A percentile compares a stretch with the other conserved stretches of the same genome.
Evolutionary conservation across 2,888 invertebrate species (phyloP).

Genomic region (Epiperipatus broadwayi): DNA sequence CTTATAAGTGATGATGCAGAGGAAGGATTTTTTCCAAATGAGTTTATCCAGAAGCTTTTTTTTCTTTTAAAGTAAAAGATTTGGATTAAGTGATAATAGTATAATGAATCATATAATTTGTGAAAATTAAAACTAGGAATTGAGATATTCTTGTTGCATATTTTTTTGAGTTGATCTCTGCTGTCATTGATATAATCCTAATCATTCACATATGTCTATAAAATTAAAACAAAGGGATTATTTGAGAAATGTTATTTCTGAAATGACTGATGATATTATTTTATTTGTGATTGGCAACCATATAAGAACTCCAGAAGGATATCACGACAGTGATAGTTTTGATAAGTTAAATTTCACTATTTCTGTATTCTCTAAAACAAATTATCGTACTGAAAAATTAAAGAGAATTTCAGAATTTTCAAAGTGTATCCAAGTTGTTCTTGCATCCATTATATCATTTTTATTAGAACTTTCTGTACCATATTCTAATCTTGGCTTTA

Average conservation of each 20-base stretch:
- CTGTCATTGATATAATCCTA: conserved; percentile 81
- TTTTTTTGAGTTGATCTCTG: conserved; percentile 95
- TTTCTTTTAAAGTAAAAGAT: conserved; percentile 92
- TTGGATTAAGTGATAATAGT: conserved; percentile 77
- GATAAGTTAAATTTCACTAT: too few relatives aligned
- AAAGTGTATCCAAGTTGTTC: conserved; percentile 53
- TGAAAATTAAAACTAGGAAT: conserved; percentile 42
- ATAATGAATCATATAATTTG: conserved; percentile 38
- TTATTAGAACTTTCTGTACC: conserved; percentile 67
- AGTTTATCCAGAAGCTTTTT: conserved; percentile 56
- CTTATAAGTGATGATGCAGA: conserved; percentile 95
- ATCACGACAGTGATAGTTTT: too few relatives aligned
- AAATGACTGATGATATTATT: too few relatives aligned
- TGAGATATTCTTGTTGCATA: conserved; percentile 82
- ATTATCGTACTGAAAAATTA: too few relatives aligned
- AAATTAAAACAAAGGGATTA: conserved; percentile 71
- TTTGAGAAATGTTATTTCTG: too few relatives aligned
- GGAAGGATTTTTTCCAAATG: conserved; percentile 57
- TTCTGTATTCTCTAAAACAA: too few relatives aligned
- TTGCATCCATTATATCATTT: conserved; percentile 74
- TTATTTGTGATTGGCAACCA: too few relatives aligned
- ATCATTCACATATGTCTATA: conserved; percentile 74
- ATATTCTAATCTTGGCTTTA: conserved; percentile 57
- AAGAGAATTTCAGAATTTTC: too few relatives aligned
- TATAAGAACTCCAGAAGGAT: too few relatives aligned